Conservation (phyloP, 2,888 invertebrate genomes). For the Clepsis dumicolana region DNA sequence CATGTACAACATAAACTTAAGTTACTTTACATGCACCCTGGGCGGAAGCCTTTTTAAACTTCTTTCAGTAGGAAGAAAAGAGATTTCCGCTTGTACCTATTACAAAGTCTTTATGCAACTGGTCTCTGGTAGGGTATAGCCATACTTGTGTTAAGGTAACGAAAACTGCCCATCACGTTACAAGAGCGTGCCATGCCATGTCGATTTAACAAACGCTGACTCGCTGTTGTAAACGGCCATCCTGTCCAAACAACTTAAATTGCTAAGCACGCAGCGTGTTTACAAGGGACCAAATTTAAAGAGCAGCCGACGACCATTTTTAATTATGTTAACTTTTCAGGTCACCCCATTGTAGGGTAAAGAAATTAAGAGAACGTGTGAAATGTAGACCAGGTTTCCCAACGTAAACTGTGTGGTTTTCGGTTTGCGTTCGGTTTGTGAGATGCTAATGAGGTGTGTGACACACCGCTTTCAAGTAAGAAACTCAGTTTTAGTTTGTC, state of each 20-base stretch:
- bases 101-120: no score
- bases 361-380: background rate
- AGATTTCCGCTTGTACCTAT: no score
- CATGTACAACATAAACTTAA: no score
- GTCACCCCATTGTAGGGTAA: background rate
- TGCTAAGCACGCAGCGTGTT: conserved; percentile 18
- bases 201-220: background rate
- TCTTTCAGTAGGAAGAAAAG: no score
- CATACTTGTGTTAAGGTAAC: background rate
- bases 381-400: background rate
- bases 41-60: no score
- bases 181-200: background rate
- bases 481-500: background rate
- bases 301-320: background rate
- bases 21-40: no score
- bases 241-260: conserved; percentile 24
- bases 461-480: conserved; percentile 5
- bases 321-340: conserved; percentile 15
- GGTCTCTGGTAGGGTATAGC: no score
- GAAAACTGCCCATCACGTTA: background rate
- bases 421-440: background rate
- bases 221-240: background rate
- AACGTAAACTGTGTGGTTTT: background rate
- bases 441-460: background rate
- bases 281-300: conserved; percentile 10